These are phyloP conservation scores for Diplodus puntazzo DNA, from an alignment of 2,797 vertebrate species.

Conservation along the genomic window DNA sequence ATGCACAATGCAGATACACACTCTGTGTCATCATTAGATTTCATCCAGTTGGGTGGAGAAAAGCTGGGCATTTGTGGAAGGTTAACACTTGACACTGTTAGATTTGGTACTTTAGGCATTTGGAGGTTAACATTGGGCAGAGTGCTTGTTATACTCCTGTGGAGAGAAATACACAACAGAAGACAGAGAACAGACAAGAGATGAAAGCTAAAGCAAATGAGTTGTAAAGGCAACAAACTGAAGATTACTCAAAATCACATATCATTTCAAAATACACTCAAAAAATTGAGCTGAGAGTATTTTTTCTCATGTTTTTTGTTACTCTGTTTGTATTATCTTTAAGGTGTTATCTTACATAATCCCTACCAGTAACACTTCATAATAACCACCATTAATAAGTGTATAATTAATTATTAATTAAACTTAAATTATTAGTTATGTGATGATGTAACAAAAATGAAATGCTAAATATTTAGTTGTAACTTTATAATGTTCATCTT, in stretches of 20 bases:
- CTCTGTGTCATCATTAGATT: slow-evolving; percentile 94
- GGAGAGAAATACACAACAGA: slow-evolving; percentile 91
- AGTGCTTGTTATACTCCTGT: slow-evolving; percentile 97
- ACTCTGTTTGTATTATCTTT: no score
- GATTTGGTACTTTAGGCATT: slow-evolving; percentile 95
- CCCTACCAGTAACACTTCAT: no score
- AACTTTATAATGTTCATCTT: no score
- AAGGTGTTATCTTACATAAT: no score
- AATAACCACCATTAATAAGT: no score
- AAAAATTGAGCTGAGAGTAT: background rate
- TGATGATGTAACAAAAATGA: no score
- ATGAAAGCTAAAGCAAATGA: slow-evolving; percentile 52
- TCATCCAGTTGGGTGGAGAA: slow-evolving; percentile 95
- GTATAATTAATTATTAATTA: no score
- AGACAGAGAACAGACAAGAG: slow-evolving; percentile 74
- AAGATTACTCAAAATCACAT: background rate
- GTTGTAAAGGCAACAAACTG: background rate
- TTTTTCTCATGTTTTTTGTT: no score
- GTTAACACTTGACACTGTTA: slow-evolving; percentile 92
- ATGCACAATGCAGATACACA: slow-evolving; percentile 93
- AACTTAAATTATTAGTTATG: no score
- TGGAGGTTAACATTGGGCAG: slow-evolving; percentile 95
- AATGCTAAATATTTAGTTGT: no score
- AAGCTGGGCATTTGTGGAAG: slow-evolving; percentile 96
- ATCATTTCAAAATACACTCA: background rate